Conservation (phyloP, 2,797 vertebrate species). For the Crypturellus tataupa region DNA sequence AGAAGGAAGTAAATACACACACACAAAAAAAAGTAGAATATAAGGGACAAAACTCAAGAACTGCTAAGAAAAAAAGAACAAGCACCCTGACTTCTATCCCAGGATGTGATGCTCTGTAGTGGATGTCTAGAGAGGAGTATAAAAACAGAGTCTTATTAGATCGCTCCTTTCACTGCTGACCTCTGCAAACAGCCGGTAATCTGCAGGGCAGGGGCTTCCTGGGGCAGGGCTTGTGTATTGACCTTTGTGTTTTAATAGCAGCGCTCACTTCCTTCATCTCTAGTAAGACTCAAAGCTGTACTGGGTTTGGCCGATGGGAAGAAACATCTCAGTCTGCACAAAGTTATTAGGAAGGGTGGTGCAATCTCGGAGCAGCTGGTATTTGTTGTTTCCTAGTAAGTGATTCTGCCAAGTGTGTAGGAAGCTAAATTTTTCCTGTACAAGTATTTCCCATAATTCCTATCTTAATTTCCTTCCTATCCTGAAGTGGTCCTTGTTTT, state of each 20-base stretch:
- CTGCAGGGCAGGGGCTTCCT: background rate
- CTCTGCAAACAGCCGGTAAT: background rate
- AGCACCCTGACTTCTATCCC: rapidly evolving
- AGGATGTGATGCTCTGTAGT: background rate
- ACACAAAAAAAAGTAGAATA: background rate
- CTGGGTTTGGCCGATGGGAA: background rate
- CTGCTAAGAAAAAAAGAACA: background rate
- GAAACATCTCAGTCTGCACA: background rate
- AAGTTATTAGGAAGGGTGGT: background rate
- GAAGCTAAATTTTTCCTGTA: conserved; percentile 42
- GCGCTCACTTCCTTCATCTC: background rate
- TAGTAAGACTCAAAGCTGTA: background rate
- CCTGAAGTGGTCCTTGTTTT: background rate
- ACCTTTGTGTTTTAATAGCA: background rate
- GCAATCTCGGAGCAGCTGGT: background rate
- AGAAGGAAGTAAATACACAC: background rate
- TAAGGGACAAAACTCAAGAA: background rate
- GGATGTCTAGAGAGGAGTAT: background rate
- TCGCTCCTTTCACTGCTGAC: background rate
- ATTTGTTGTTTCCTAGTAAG: background rate
- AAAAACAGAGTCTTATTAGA: background rate
- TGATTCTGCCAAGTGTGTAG: background rate
- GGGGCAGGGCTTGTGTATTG: background rate
- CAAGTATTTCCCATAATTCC: background rate
- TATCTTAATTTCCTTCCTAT: conserved; percentile 21